phyloP scores from a whole-genome alignment of 35 echinoderm and acorn worm species.

The Lytechinus variegatus region DNA sequence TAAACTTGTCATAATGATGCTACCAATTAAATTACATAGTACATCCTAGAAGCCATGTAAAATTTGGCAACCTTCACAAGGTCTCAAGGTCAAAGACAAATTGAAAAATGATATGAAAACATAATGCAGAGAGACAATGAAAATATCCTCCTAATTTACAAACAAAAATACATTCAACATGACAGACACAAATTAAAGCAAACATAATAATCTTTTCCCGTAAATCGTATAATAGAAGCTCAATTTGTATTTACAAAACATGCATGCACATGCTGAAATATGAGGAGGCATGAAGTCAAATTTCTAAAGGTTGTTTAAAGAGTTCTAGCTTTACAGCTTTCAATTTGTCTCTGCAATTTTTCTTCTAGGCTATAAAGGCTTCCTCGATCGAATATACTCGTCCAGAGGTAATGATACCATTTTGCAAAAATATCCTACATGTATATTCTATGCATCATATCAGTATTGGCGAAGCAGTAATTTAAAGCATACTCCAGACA shows the following conservation, averaged over 20 bases:
- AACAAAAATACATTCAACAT: background rate
- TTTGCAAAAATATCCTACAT: too few relatives aligned
- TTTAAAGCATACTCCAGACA: too few relatives aligned
- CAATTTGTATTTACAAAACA: conserved; percentile 6
- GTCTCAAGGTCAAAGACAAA: background rate
- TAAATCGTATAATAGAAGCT: conserved; percentile 6
- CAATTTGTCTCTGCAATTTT: background rate
- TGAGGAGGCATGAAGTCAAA: background rate
- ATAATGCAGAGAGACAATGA: background rate
- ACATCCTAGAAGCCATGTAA: background rate
- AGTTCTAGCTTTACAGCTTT: background rate
- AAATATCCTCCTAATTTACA: background rate
- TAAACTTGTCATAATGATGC: too few relatives aligned
- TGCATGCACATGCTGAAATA: background rate
- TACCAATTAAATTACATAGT: background rate
- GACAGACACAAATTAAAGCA: background rate
- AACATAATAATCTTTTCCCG: background rate
- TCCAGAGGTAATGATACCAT: too few relatives aligned
- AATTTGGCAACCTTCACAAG: background rate
- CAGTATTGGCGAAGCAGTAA: too few relatives aligned
- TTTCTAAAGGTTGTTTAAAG: background rate
- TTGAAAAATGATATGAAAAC: background rate
- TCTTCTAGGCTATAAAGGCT: background rate
- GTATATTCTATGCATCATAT: too few relatives aligned
- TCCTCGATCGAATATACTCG: too few relatives aligned